A percentile compares a stretch with the other conserved stretches of the same genome.
Evolutionary conservation across 92 coral and sea anemone species (phyloP).

Genomic region (Paramuricea clavata): DNA sequence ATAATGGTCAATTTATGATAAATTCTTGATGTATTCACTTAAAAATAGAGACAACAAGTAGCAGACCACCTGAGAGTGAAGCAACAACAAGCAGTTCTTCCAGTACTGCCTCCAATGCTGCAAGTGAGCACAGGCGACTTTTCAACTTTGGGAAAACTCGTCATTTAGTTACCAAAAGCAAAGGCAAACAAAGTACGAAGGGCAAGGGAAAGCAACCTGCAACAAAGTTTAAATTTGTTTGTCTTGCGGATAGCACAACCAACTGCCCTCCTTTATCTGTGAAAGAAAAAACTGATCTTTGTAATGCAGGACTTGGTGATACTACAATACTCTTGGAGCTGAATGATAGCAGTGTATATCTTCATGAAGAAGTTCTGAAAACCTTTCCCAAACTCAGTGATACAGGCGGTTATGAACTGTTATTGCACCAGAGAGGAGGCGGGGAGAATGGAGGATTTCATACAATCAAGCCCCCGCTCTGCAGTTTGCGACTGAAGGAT

Average conservation of each 20-base stretch:
- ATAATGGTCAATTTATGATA: too few species aligned
- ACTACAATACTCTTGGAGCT: slow-evolving; percentile 47
- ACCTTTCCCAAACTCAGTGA: slow-evolving; percentile 47
- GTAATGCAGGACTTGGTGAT: slow-evolving; percentile 73
- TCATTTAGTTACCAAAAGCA: not conserved
- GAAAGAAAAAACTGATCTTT: slow-evolving; percentile 61
- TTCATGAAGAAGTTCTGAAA: slow-evolving; percentile 59
- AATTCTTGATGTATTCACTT: not conserved
- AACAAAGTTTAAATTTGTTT: slow-evolving; percentile 64
- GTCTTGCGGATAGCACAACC: slow-evolving; percentile 37
- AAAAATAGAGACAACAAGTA: too few species aligned
- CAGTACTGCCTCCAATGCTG: not conserved
- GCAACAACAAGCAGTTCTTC: too few species aligned
- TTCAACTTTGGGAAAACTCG: slow-evolving; percentile 41
- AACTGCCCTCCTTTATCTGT: slow-evolving; percentile 49
- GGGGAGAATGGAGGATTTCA: slow-evolving; percentile 69
- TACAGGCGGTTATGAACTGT: slow-evolving; percentile 68
- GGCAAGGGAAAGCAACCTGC: slow-evolving; percentile 34
- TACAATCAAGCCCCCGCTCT: slow-evolving; percentile 59
- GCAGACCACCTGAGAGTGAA: not conserved
- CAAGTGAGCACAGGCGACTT: slow-evolving; percentile 30
- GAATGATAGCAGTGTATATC: slow-evolving; percentile 41
- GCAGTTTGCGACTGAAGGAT: slow-evolving; percentile 5
- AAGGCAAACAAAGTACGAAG: slow-evolving; percentile 16
- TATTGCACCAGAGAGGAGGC: slow-evolving; percentile 61